Evolutionary conservation across 92 coral and sea anemone species (phyloP), one percentile per base, ranked within the genome.

Genomic region (Diadumene lineata): DNA sequence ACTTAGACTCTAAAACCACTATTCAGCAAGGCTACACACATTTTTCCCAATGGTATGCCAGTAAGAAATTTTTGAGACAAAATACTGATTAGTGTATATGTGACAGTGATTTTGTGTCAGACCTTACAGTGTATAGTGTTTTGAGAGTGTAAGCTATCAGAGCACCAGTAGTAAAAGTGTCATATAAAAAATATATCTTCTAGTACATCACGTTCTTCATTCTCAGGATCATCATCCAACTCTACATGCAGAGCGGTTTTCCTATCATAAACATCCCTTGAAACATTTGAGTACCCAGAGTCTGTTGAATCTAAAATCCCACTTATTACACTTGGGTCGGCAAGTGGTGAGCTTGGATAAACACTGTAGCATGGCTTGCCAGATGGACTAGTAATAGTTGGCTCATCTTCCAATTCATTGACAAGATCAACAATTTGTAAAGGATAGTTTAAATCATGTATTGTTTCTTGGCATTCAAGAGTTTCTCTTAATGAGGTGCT

Each of bases 231-330:
- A 30, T 56, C 1, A n/a, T 62, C 79, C 43, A 56, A 60, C 69
- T 56, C 57, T 34, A 33, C 46, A 43, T 28, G 23, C 8, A 0
- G 15, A 4, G 65, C 60, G 19, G 65, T 51, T 62, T 50, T 66
- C 8, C 18, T 2, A 11, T 31, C 46, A 70, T 58, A 73, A 29
- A 33, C 28, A 19, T 68, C 82, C 31, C 51, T 73, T 50, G 82
- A 78, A 11, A 78, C 87, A 18, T 87, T 86, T n/a, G 96, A 90
- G 70, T 84, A 90, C 22, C 96, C 96, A 34, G 92, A 90, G 77
- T 90, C 96, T 13, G 88, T 79, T 50, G 89, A 79, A 74, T 90
- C 96, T 74, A 82, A 79, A 19, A 66, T 89, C 11, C 51, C 84
- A 23, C 74, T 72, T 34, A 44, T 56, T 23, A 22, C 74, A 26